A percentile compares a stretch with the other conserved stretches of the same genome.
Evolutionary conservation across 2,888 invertebrate species (phyloP).

Genomic region (Onchidella celtica): DNA sequence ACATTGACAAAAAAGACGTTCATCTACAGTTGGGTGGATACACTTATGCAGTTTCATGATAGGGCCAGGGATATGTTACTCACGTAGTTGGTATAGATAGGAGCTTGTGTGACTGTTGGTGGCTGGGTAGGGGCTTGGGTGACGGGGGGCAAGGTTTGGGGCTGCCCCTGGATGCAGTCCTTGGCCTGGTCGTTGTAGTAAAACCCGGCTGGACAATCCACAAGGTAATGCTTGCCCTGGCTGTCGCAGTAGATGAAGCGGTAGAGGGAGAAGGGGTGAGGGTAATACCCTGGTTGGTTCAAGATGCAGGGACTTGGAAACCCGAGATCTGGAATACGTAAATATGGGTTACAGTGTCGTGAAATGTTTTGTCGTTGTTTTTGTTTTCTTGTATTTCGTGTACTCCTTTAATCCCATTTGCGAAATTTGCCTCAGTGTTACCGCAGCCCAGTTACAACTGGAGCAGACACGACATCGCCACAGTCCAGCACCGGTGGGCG

Average conservation of each 20-base stretch:
- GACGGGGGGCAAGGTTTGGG: conserved; percentile 14
- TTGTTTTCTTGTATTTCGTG: too few species aligned
- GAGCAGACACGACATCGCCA: too few species aligned
- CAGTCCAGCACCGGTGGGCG: too few species aligned
- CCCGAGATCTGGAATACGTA: conserved; percentile 27
- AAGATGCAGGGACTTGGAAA: conserved; percentile 34
- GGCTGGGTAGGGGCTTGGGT: neutral
- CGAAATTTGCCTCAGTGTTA: too few species aligned
- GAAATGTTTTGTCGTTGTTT: too few species aligned
- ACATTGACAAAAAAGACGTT: too few species aligned
- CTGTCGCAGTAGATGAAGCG: conserved; percentile 47
- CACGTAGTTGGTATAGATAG: neutral
- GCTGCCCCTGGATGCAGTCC: conserved; percentile 37
- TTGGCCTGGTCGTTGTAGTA: conserved; percentile 47
- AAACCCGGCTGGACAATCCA: conserved; percentile 37
- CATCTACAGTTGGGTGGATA: too few species aligned
- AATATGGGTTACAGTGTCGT: too few species aligned
- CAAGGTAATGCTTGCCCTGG: conserved; percentile 36
- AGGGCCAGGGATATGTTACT: too few species aligned
- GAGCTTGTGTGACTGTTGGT: neutral
- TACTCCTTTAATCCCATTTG: too few species aligned
- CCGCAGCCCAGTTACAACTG: too few species aligned
- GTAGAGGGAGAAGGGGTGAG: conserved; percentile 29
- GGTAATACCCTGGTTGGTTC: conserved; percentile 40
- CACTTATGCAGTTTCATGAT: too few species aligned